Evolutionary conservation across 2,113 vertebrate species (phyloP).

Genomic region (Amblyornis subalaris): DNA sequence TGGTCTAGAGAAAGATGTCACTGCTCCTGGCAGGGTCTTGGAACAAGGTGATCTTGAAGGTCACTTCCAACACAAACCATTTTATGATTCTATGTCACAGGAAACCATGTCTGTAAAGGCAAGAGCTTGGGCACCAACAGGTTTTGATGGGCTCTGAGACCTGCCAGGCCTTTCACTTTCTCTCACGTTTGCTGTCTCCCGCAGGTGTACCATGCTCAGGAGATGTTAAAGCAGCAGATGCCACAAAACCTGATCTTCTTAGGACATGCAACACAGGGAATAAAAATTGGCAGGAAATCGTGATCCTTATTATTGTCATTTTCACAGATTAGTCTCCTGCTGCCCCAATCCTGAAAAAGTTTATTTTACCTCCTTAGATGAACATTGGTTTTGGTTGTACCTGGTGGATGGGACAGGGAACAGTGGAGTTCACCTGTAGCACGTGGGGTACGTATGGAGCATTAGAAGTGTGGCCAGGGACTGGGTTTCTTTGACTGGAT

Average conservation of each 20-base stretch:
- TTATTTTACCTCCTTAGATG: neutral
- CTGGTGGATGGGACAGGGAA: neutral
- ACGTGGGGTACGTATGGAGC: rapidly evolving
- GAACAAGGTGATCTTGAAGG: neutral
- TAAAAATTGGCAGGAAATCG: neutral
- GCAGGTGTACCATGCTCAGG: neutral
- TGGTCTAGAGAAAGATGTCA: neutral
- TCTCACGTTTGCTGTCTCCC: neutral
- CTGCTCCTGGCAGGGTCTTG: neutral
- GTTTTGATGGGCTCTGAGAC: neutral
- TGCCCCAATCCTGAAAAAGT: neutral
- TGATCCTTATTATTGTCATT: neutral
- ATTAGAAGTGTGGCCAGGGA: neutral
- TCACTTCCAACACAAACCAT: neutral
- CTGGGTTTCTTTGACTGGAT: neutral
- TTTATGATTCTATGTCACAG: neutral
- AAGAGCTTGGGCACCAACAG: neutral
- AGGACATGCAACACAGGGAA: neutral
- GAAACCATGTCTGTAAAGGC: neutral
- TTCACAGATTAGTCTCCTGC: neutral
- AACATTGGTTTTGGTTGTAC: rapidly evolving
- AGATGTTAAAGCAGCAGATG: neutral
- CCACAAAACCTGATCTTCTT: neutral
- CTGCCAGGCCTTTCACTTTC: neutral
- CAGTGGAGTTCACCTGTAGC: neutral